Conservation (phyloP, 1,140 invertebrate species). For the Sitodiplosis mosellana region DNA sequence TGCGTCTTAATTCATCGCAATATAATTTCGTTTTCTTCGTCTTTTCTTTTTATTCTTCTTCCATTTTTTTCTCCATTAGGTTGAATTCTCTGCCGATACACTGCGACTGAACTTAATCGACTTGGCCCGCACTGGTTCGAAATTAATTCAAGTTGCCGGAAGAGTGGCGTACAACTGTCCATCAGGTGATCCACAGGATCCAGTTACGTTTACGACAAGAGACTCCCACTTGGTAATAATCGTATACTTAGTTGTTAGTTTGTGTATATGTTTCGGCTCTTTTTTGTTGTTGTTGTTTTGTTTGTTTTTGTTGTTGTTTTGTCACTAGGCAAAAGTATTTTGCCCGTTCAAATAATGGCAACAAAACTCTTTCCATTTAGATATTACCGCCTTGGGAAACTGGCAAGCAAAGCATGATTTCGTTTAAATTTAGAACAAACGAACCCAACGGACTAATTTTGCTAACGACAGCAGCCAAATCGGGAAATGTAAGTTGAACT, state of each 20-base stretch:
- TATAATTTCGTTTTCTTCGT: neutral
- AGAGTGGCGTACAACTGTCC: conserved; percentile 77
- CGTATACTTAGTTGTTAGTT: neutral
- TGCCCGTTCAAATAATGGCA: too few relatives aligned
- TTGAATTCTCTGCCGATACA: conserved; percentile 80
- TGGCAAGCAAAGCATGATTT: conserved; percentile 66
- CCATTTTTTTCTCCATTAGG: conserved; percentile 31
- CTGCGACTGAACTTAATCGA: conserved; percentile 75
- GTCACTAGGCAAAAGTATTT: too few relatives aligned
- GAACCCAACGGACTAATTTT: conserved; percentile 86
- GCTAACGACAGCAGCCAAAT: conserved; percentile 69
- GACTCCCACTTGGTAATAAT: conserved; percentile 65
- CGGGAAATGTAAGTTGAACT: conserved; percentile 37
- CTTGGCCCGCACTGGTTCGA: conserved; percentile 63
- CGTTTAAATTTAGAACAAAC: conserved; percentile 85
- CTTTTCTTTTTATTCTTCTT: neutral
- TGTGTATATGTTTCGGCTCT: too few relatives aligned
- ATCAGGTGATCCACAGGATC: conserved; percentile 66
- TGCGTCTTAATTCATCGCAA: neutral
- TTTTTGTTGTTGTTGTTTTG: too few relatives aligned
- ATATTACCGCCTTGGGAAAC: conserved; percentile 76
- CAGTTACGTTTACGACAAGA: conserved; percentile 76
- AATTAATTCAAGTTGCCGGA: conserved; percentile 73
- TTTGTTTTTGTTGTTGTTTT: too few relatives aligned
- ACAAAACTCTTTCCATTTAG: conserved; percentile 27